Percentiles rank a stretch among this genome's conserved stretches.
Evolutionary conservation across 2,888 invertebrate species (phyloP).

Genomic region (Kryphioiulus occultus): DNA sequence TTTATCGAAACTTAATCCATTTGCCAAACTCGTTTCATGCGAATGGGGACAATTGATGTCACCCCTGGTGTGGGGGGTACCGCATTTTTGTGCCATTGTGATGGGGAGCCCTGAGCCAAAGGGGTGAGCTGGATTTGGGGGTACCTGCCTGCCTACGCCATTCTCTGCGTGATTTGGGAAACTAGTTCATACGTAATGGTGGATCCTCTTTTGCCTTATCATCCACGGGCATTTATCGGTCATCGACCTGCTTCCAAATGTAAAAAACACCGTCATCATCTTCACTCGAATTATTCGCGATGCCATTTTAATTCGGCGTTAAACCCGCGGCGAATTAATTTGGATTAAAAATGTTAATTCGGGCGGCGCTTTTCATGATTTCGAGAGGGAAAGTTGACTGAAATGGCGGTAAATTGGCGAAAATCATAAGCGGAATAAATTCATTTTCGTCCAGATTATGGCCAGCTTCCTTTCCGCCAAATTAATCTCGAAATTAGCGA

Average conservation of each 20-base stretch:
- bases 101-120: neutral
- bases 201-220: neutral
- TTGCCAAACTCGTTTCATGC: neutral
- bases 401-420: neutral
- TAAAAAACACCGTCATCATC: neutral
- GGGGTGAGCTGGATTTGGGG: neutral
- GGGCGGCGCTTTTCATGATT: neutral
- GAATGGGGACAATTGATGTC: neutral
- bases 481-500: too few relatives aligned
- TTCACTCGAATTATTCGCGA: neutral
- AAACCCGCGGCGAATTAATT: slow-evolving; percentile 5
- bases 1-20: neutral
- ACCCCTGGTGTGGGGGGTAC: neutral
- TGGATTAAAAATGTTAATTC: neutral
- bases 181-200: neutral
- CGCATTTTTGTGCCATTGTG: neutral
- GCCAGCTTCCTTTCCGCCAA: too few relatives aligned
- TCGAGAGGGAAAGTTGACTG: neutral
- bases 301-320: slow-evolving; percentile 5
- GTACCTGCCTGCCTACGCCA: neutral
- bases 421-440: neutral
- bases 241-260: neutral
- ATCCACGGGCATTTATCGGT: neutral
- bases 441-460: neutral
- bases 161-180: neutral